Base-by-base conservation (phyloP, 2,113 vertebrate species). In the Perognathus longimembris region DNA sequence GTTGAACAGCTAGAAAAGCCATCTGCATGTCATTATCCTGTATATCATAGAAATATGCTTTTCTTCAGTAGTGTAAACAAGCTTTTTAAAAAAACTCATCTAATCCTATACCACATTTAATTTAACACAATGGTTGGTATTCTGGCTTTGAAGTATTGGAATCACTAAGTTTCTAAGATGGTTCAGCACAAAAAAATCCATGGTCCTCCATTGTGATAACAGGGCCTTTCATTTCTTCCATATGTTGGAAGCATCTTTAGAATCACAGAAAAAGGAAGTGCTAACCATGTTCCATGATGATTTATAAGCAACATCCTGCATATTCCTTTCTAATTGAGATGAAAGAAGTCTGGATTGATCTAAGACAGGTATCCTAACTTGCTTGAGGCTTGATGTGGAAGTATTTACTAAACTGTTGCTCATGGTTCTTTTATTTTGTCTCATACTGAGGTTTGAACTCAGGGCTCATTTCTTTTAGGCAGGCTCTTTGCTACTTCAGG, bases 101-200 rank as follows among this genome's bases (percentile, higher is more conserved):
- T 89, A 71, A 86, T 90, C 50, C 20, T 90, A 3, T 73, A 75
- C 71, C 14, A 88, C 32, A 73, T 88, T 93, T 95, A 82, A 87
- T 85, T 90, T 87, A 76, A 67, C 11, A 79, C 30, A 92, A n/a
- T 66, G 32, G 5, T 76, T 76, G 73, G 66, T 78, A 87, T 54
- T 66, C 82, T 74, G 24, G 92, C 77, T 94, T 96, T 90, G 38
- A 93, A 89, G 80, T 87, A 90, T 88, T 93, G 92, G 78, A 85
- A 30, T 40, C 82, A 11, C 85, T 50, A 92, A 76, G 24, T 64
- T 92, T 82, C 45, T 92, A 86, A 84, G 64, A 34, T 40, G 34
- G 11, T 26, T 91, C 45, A 80, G 76, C 15, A 77, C 28, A 90
- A 79, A 90, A 79, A 66, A 88, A 90, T 64, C n/a, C 34, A 40